These are phyloP conservation scores for Morone chrysops DNA, from an alignment of 2,113 vertebrate species.

Conservation along the genomic window DNA sequence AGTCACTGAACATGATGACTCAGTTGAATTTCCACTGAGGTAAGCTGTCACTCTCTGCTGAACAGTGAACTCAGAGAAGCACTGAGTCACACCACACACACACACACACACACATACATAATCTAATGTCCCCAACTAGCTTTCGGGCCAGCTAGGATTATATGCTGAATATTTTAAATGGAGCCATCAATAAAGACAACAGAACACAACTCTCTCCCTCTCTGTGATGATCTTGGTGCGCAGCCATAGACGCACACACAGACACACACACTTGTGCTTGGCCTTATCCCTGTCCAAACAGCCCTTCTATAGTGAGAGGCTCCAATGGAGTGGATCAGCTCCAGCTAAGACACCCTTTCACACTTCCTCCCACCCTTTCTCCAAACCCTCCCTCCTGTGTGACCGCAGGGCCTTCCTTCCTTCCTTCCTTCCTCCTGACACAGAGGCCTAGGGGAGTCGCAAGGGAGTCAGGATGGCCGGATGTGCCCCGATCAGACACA, in stretches of 20 bases:
- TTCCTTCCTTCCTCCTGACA: constrained; percentile 80
- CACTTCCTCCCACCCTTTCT: constrained; percentile 79
- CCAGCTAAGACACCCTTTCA: constrained; percentile 81
- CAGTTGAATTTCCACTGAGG: constrained; percentile 80
- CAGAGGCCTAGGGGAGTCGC: constrained; percentile 72
- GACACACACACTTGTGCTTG: constrained; percentile 47
- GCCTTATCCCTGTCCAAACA: constrained; percentile 76
- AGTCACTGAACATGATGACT: constrained; percentile 75
- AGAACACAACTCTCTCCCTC: constrained; percentile 28
- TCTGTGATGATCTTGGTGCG: constrained; percentile 54
- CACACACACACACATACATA: constrained; percentile 2
- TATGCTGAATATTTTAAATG: constrained; percentile 43
- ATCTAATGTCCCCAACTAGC: constrained; percentile 30
- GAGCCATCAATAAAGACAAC: constrained; percentile 34
- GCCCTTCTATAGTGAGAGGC: constrained; percentile 73
- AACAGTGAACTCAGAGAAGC: constrained; percentile 58
- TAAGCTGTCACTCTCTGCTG: constrained; percentile 65
- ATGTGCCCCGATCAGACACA: constrained; percentile 71
- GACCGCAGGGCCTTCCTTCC: constrained; percentile 69
- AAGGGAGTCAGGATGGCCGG: constrained; percentile 78
- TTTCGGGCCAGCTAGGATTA: neutral
- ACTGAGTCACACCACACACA: constrained; percentile 40
- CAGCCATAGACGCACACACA: constrained; percentile 35
- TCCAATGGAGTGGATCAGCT: constrained; percentile 76
- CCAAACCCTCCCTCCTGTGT: constrained; percentile 73